These are phyloP conservation scores for Taxidea taxus DNA, from an alignment of 2,113 vertebrate species.

Conservation along the genomic window DNA sequence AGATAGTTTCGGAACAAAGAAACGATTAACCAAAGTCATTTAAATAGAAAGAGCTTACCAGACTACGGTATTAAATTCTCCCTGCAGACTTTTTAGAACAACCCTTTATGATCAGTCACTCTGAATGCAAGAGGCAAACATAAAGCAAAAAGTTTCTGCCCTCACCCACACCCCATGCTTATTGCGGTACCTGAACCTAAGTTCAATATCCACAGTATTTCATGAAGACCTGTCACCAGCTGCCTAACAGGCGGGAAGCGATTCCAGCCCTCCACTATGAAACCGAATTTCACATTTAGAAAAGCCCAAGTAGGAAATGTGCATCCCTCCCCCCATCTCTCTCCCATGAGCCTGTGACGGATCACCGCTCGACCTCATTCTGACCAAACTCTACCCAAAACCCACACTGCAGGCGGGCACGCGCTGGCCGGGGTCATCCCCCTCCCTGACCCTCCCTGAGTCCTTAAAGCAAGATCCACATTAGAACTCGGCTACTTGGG, in stretches of 20 bases:
- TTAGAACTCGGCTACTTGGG: background rate
- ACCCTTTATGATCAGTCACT: background rate
- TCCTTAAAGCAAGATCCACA: background rate
- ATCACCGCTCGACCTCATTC: background rate
- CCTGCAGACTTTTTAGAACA: background rate
- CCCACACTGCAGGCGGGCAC: background rate
- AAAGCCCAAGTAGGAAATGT: background rate
- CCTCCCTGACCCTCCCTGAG: background rate
- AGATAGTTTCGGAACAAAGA: background rate
- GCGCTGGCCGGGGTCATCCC: background rate
- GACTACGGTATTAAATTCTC: background rate
- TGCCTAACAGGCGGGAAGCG: background rate
- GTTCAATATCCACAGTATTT: background rate
- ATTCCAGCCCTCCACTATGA: background rate
- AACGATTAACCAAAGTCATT: constrained; percentile 17
- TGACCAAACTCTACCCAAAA: background rate
- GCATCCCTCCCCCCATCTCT: background rate
- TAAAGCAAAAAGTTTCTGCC: background rate
- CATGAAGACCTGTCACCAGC: background rate
- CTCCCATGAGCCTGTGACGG: background rate
- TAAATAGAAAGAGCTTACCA: background rate
- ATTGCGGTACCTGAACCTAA: background rate
- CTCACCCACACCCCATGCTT: background rate
- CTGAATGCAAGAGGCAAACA: background rate
- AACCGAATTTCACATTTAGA: background rate